Percentiles rank a stretch among this genome's conserved stretches.
These are phyloP conservation scores for Drosophila yakuba DNA, from an alignment of 1,140 invertebrate species.

Conservation along the genomic window DNA sequence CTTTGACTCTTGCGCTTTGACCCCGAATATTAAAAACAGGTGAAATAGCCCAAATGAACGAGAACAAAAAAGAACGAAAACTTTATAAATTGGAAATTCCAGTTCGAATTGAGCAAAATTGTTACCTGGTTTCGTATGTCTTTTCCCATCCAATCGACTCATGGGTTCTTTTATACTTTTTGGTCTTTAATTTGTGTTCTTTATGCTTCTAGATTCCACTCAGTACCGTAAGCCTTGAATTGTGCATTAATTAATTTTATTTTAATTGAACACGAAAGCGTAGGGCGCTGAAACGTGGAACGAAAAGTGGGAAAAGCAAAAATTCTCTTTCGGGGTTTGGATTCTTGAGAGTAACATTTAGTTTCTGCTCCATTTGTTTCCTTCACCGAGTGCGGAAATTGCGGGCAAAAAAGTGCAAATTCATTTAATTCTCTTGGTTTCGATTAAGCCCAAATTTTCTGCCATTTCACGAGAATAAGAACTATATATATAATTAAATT, in stretches of 20 bases:
- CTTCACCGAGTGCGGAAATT: conserved; percentile 61
- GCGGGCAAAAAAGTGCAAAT: conserved; percentile 77
- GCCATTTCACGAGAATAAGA: conserved; percentile 15
- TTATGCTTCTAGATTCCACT: conserved; percentile 81
- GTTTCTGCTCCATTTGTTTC: conserved; percentile 31
- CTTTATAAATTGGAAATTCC: conserved; percentile 60
- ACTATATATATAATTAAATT: conserved; percentile 35
- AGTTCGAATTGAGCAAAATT: conserved; percentile 55
- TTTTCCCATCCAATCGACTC: conserved; percentile 38
- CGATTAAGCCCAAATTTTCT: not conserved
- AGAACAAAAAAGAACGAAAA: conserved; percentile 27
- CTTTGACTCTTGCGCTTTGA: conserved; percentile 21
- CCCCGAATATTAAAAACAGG: conserved; percentile 44
- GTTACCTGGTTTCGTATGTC: conserved; percentile 40
- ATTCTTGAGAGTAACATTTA: conserved; percentile 33
- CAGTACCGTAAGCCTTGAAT: conserved; percentile 79
- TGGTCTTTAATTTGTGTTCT: conserved; percentile 78
- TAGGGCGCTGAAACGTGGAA: conserved; percentile 25
- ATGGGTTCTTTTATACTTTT: conserved; percentile 72
- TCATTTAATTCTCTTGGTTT: conserved; percentile 45
- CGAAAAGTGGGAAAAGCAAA: conserved; percentile 23
- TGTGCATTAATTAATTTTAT: conserved; percentile 82
- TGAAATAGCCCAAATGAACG: conserved; percentile 24
- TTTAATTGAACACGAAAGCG: conserved; percentile 78
- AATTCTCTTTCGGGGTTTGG: conserved; percentile 37